A percentile compares a stretch with the other conserved stretches of the same genome.
Evolutionary conservation across 2,888 invertebrate genomes (phyloP).

Genomic region (Autographa pulchrina): DNA sequence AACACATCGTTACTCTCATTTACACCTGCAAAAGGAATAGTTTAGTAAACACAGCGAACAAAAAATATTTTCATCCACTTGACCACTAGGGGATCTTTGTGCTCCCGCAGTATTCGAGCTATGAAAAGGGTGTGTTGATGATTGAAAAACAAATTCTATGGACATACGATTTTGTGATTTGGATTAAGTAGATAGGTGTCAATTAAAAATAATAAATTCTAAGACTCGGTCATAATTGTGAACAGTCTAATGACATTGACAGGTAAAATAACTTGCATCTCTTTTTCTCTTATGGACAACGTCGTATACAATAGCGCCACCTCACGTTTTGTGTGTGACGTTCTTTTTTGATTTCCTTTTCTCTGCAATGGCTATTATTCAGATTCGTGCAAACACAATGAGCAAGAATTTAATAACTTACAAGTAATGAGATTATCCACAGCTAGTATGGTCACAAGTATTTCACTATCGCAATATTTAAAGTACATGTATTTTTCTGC

Average conservation of each 20-base stretch:
- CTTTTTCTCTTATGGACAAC: constrained; percentile 59
- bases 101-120: constrained; percentile 12
- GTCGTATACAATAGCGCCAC: constrained; percentile 62
- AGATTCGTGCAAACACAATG: constrained; percentile 40
- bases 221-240: constrained; percentile 61
- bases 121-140: constrained; percentile 10
- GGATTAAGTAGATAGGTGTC: constrained; percentile 43
- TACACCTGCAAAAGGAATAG: constrained; percentile 81
- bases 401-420: constrained; percentile 54
- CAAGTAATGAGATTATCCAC: constrained; percentile 59
- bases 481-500: constrained; percentile 58
- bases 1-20: constrained; percentile 83
- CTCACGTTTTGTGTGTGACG: constrained; percentile 57
- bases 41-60: constrained; percentile 63
- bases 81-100: constrained; percentile 26
- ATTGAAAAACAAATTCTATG: constrained; percentile 23
- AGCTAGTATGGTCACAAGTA: constrained; percentile 59
- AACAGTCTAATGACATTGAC: constrained; percentile 67
- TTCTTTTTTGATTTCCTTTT: constrained; percentile 62
- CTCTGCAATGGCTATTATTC: constrained; percentile 57
- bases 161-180: constrained; percentile 44
- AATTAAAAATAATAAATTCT: constrained; percentile 59
- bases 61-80: constrained; percentile 33
- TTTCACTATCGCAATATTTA: constrained; percentile 57
- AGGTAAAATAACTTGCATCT: constrained; percentile 58